Conservation (phyloP, 2,797 vertebrate genomes). For the Phataginus tricuspis region DNA sequence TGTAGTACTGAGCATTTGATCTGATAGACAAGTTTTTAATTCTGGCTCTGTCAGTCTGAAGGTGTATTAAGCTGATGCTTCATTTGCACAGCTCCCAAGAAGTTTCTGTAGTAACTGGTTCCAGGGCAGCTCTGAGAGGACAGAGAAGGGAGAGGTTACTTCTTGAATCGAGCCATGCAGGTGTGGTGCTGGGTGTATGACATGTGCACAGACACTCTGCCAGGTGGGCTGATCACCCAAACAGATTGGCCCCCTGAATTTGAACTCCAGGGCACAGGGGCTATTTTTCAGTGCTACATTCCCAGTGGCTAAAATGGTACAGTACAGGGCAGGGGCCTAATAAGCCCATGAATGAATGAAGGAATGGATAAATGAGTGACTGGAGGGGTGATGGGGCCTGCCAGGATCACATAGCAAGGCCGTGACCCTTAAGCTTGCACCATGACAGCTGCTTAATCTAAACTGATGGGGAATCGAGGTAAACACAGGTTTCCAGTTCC, state of each 20-base stretch:
- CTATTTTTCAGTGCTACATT: not conserved
- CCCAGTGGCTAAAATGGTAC: not conserved
- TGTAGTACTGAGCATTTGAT: not conserved
- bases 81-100: not conserved
- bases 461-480: not conserved
- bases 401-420: not conserved
- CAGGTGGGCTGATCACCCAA: not conserved
- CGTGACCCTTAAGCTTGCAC: accelerated
- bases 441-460: not conserved
- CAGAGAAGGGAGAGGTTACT: not conserved
- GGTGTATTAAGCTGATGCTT: too few species aligned
- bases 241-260: not conserved
- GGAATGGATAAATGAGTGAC: not conserved
- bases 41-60: not conserved
- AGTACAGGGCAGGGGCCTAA: not conserved
- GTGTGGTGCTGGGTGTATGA: accelerated
- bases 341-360: not conserved
- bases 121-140: not conserved
- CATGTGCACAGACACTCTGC: not conserved
- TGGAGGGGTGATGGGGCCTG: accelerated
- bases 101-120: too few species aligned
- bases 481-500: slow-evolving; percentile 28
- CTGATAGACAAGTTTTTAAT: not conserved
- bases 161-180: not conserved
- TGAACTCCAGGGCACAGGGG: not conserved